These are phyloP conservation scores for Tauraco erythrolophus DNA, from an alignment of 2,113 vertebrate species.

Conservation along the genomic window DNA sequence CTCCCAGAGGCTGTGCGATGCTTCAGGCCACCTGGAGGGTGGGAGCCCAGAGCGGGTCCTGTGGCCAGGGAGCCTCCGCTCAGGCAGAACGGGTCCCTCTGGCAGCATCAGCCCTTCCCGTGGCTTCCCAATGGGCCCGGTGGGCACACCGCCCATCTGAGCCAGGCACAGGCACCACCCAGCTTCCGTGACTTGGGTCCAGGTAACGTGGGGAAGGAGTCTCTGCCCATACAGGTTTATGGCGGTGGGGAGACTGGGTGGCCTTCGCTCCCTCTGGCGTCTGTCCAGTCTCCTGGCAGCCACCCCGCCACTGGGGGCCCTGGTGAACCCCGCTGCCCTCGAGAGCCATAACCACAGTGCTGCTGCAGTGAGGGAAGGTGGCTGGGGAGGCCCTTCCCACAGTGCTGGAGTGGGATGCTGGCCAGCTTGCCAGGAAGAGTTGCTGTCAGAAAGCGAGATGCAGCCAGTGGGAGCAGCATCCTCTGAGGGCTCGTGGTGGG, in stretches of 20 bases:
- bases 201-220: background rate
- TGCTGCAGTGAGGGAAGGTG: rapidly evolving
- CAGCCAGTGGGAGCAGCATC: background rate
- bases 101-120: background rate
- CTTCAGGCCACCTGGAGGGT: background rate
- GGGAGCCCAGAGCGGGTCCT: rapidly evolving
- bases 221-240: background rate
- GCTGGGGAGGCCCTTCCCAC: background rate
- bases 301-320: rapidly evolving
- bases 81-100: background rate
- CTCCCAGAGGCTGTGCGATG: rapidly evolving
- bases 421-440: background rate
- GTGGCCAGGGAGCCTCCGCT: background rate
- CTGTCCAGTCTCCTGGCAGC: background rate
- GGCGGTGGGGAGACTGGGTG: background rate
- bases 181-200: rapidly evolving
- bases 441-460: background rate
- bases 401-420: background rate
- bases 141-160: rapidly evolving
- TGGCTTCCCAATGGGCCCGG: rapidly evolving
- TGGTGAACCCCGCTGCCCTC: background rate
- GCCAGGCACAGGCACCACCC: background rate
- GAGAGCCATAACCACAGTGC: rapidly evolving
- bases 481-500: background rate
- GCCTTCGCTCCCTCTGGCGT: background rate